phyloP scores from a whole-genome alignment of 1,140 invertebrate genomes.

The Phocides pigmalion region DNA sequence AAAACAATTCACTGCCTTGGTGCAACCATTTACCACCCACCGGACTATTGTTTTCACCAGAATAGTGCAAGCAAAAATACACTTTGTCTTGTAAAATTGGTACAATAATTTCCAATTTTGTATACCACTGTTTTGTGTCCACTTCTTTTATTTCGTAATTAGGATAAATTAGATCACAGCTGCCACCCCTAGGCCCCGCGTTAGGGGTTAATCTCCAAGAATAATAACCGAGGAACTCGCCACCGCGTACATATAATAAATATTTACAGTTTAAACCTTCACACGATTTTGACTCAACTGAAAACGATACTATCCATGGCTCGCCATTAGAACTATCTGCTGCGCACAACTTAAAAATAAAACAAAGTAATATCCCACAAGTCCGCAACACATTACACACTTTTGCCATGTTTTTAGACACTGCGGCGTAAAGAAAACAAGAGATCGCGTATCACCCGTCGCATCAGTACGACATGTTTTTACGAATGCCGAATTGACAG shows the following conservation, averaged over 20 bases:
- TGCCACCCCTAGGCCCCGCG: constrained; percentile 52
- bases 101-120: constrained; percentile 55
- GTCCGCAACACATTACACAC: constrained; percentile 72
- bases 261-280: constrained; percentile 72
- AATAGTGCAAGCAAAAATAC: constrained; percentile 66
- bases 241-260: constrained; percentile 69
- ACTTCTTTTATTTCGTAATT: constrained; percentile 72
- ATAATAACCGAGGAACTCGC: constrained; percentile 71
- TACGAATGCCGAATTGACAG: constrained; percentile 55
- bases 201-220: constrained; percentile 72
- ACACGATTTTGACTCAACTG: constrained; percentile 66
- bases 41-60: constrained; percentile 47
- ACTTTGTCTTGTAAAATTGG: constrained; percentile 56
- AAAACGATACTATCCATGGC: constrained; percentile 69
- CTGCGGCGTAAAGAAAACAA: constrained; percentile 55
- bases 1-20: constrained; percentile 64
- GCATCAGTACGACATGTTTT: constrained; percentile 65
- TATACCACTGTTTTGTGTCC: constrained; percentile 55
- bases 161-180: constrained; percentile 68
- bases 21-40: constrained; percentile 69
- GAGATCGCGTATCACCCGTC: constrained; percentile 42
- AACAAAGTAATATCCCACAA: constrained; percentile 74
- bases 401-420: constrained; percentile 65
- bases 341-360: constrained; percentile 61
- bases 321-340: constrained; percentile 41